Percentiles rank a stretch among this genome's conserved stretches.
Conservation (phyloP, 2,888 invertebrate species). For the Camptogramma bilineatum region DNA sequence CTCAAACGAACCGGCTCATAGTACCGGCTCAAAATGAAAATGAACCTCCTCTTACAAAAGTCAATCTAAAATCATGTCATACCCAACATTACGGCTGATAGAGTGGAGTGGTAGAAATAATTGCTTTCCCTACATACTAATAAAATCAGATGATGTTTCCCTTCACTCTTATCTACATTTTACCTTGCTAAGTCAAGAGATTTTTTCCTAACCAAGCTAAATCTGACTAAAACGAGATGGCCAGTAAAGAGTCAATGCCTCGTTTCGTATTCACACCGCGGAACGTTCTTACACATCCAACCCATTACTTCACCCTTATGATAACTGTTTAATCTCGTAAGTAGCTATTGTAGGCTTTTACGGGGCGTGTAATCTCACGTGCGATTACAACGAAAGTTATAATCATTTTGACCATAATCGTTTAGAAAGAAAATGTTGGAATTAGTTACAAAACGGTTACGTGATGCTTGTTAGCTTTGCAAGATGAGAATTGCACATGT, state of each 20-base stretch:
- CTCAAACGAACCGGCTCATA: too few relatives aligned
- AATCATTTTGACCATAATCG: slow-evolving; percentile 23
- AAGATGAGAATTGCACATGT: background rate
- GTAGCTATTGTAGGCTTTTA: slow-evolving; percentile 32
- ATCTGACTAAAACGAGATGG: background rate
- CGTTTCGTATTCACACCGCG: slow-evolving; percentile 25
- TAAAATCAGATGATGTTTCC: too few relatives aligned
- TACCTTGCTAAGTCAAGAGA: background rate
- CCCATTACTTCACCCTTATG: slow-evolving; percentile 25
- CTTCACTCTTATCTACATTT: background rate
- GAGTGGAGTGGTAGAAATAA: too few relatives aligned
- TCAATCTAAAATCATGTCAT: too few relatives aligned
- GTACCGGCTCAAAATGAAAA: too few relatives aligned
- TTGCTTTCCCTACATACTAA: too few relatives aligned
- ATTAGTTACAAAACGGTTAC: background rate
- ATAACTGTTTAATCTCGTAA: slow-evolving; percentile 37
- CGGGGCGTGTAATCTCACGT: slow-evolving; percentile 19
- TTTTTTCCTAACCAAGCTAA: background rate
- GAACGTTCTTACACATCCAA: slow-evolving; percentile 14
- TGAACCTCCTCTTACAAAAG: too few relatives aligned
- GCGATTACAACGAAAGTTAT: slow-evolving; percentile 25
- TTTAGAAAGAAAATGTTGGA: slow-evolving; percentile 19
- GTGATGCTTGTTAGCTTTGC: background rate
- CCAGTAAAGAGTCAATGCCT: background rate
- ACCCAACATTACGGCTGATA: too few relatives aligned